These are phyloP conservation scores for pig (Sus scrofa) DNA, from an alignment of 2,113 vertebrate species.

Conservation along the genomic window T2T-Sscrofa CM000817.6:105696001-105696500, in stretches of 20 bases:
- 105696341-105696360: constrained; percentile 71
- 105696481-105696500: not conserved
- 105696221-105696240: constrained; percentile 79
- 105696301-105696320: constrained; percentile 78
- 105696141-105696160: fast-evolving
- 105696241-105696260: not conserved
- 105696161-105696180: not conserved
- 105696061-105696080: not conserved
- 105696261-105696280: not conserved
- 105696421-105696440: not conserved
- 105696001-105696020: not conserved
- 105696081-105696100: not conserved
- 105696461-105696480: not conserved
- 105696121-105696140: not conserved
- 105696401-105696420: fast-evolving
- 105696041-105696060: not conserved
- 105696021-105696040: not conserved
- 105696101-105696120: not conserved
- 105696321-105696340: constrained; percentile 77
- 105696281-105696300: constrained; percentile 84
- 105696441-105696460: not conserved
- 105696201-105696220: constrained; percentile 81
- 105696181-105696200: not conserved
- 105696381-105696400: not conserved
- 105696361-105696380: constrained; percentile 71